phyloP scores from a whole-genome alignment of 2,113 vertebrate genomes.

The Gobiocypris rarus region DNA sequence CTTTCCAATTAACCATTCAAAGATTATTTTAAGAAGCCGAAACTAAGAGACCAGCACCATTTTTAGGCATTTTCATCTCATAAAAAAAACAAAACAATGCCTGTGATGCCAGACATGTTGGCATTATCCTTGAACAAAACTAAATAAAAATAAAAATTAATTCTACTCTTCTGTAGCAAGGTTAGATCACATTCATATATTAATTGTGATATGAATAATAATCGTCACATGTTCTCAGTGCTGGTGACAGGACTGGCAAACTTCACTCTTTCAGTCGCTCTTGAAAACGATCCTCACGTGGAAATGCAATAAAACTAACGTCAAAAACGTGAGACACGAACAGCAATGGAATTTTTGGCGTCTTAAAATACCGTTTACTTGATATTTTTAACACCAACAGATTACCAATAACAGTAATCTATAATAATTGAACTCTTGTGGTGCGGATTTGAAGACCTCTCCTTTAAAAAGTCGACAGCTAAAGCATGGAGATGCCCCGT shows the following conservation, averaged over 20 bases:
- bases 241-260: slow-evolving; percentile 66
- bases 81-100: background rate
- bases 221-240: slow-evolving; percentile 56
- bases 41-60: slow-evolving; percentile 9
- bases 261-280: background rate
- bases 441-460: background rate
- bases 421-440: background rate
- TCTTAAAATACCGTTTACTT: background rate
- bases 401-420: background rate
- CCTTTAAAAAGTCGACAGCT: background rate
- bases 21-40: background rate
- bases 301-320: background rate
- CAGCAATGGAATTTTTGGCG: background rate
- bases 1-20: background rate
- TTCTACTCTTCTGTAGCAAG: background rate
- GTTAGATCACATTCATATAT: slow-evolving; percentile 34
- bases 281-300: background rate
- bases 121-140: background rate
- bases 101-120: background rate
- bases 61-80: background rate
- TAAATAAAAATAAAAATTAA: background rate
- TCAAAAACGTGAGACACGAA: background rate
- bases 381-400: background rate
- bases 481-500: slow-evolving; percentile 4
- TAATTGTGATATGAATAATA: slow-evolving; percentile 69